These are phyloP conservation scores for Atta cephalotes DNA, from an alignment of 1,140 invertebrate genomes.

Conservation along the genomic window DNA sequence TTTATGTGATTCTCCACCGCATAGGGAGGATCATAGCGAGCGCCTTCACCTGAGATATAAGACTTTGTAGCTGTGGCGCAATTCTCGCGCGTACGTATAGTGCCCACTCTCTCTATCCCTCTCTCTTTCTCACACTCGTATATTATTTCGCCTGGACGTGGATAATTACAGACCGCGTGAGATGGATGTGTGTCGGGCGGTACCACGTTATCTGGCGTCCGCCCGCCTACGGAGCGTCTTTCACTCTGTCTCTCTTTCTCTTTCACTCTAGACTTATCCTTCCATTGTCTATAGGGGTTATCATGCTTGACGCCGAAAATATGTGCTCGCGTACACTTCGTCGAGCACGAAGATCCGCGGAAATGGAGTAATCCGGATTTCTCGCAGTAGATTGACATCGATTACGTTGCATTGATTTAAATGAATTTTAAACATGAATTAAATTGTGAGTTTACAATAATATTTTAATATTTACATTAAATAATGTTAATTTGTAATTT, in stretches of 20 bases:
- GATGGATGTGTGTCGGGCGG: slow-evolving; percentile 82
- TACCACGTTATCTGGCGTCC: slow-evolving; percentile 76
- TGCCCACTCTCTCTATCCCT: neutral
- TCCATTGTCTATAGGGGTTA: slow-evolving; percentile 74
- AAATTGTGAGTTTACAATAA: too few species aligned
- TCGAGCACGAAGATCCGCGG: slow-evolving; percentile 12
- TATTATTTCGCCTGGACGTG: slow-evolving; percentile 70
- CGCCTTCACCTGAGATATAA: slow-evolving; percentile 38
- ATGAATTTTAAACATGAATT: neutral
- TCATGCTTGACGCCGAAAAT: slow-evolving; percentile 52
- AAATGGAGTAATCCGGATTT: slow-evolving; percentile 7
- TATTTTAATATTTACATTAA: neutral
- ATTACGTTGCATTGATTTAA: neutral
- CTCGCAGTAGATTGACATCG: neutral
- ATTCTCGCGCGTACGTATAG: slow-evolving; percentile 42
- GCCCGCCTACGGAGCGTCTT: slow-evolving; percentile 75
- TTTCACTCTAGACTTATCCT: slow-evolving; percentile 70
- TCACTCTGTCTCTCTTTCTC: slow-evolving; percentile 39
- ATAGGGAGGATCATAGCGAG: slow-evolving; percentile 62
- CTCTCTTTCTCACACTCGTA: slow-evolving; percentile 42
- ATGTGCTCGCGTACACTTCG: slow-evolving; percentile 53
- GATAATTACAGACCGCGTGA: slow-evolving; percentile 81
- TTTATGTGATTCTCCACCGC: slow-evolving; percentile 72
- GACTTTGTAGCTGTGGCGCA: slow-evolving; percentile 37
- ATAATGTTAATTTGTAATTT: neutral